phyloP scores from a whole-genome alignment of 2,113 vertebrate genomes.

The Gallinago undulata region DNA sequence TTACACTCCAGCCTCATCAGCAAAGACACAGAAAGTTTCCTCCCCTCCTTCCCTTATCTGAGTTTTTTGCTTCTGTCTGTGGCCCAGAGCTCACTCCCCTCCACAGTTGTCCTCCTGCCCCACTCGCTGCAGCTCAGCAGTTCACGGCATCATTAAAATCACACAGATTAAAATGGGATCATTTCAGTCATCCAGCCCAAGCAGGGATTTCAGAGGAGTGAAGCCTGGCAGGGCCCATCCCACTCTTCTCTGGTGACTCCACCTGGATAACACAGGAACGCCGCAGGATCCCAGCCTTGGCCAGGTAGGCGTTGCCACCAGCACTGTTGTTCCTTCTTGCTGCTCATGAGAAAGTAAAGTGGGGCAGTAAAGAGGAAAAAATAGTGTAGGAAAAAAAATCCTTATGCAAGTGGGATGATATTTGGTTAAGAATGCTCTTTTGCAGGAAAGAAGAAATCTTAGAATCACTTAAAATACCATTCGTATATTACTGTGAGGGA shows the following conservation, averaged over 20 bases:
- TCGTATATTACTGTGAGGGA: background rate
- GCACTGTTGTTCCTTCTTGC: background rate
- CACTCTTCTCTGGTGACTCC: background rate
- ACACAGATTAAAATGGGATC: background rate
- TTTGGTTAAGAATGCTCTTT: background rate
- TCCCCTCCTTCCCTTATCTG: background rate
- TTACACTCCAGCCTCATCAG: background rate
- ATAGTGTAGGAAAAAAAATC: background rate
- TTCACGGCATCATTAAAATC: background rate
- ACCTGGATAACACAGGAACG: background rate
- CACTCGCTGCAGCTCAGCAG: background rate
- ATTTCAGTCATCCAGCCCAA: background rate
- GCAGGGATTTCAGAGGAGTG: background rate
- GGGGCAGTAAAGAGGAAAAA: background rate
- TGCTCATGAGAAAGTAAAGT: background rate
- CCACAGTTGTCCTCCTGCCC: background rate
- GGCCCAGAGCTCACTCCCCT: background rate
- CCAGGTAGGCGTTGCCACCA: rapidly evolving
- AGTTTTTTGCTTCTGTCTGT: background rate
- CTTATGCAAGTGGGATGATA: background rate
- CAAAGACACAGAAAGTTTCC: background rate
- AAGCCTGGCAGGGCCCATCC: background rate
- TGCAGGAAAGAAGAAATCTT: background rate
- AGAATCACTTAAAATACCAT: background rate
- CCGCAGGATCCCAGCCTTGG: rapidly evolving